Evolutionary conservation across 2,888 invertebrate species (phyloP), one percentile per base, ranked within the genome.

Genomic region (Isoperla grammatica): DNA sequence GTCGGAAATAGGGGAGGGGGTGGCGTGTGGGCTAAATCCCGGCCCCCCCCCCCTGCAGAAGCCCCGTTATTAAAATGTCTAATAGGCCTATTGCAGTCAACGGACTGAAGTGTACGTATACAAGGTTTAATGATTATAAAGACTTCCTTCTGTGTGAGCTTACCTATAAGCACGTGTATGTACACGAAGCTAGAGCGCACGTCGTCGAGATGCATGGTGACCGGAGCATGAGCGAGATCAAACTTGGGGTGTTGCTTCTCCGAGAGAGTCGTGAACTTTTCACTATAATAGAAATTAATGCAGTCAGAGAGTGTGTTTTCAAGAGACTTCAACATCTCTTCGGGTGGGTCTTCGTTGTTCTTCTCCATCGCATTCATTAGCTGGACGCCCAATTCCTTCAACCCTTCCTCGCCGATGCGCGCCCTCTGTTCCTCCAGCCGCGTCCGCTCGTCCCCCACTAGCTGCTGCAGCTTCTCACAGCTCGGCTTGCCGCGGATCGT

Each of bases 141-240:
- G n/a, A n/a, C n/a, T n/a, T n/a, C n/a, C n/a, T n/a, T n/a, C n/a
- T n/a, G n/a, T n/a, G n/a, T n/a, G n/a, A 1, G 83, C 77, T 22
- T 68, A 61, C 56, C 60, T 22, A 35, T 1, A 15, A n/a, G 39
- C 59, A 42, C 67, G 81, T 85, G 80, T 73, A 92, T 91, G 75
- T 90, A 87, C 64, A 91, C 84, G 73, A 94, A 93, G 74, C 88
- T 89, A 1, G 90, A 88, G 65, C 87, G 85, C 53, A 92, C 76
- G 71, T 89, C 84, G 75, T 92, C 89, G 54, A 91, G 78, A 65
- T 89, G 85, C 1, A 90, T 84, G 69, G 83, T 87, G 17, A 91
- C 76, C 0, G 92, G 90, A 46, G 90, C 73, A 50, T 83, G 76
- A 1, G 75, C 72, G 11, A 88, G 75, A 70, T 85, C 79, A 65